Evolutionary conservation across 1,140 invertebrate species (phyloP).

Genomic region (Onthophagus taurus): DNA sequence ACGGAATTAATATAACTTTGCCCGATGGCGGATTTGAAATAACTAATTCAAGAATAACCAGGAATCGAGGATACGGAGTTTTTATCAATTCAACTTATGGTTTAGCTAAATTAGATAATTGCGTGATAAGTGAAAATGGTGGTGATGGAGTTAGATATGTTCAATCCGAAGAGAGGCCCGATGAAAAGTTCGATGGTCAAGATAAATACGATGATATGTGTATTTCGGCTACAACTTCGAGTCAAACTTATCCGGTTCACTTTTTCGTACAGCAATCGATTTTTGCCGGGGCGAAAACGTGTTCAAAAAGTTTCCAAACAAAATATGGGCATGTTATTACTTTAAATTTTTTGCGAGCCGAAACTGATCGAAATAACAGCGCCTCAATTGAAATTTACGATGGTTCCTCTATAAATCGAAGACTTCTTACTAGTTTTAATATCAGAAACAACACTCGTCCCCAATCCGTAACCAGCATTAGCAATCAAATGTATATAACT

Average conservation of each 20-base stretch:
- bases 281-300: slow-evolving; percentile 56
- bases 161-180: slow-evolving; percentile 64
- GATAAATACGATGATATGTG: slow-evolving; percentile 69
- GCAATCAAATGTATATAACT: slow-evolving; percentile 65
- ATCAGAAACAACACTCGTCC: slow-evolving; percentile 72
- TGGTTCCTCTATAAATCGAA: slow-evolving; percentile 58
- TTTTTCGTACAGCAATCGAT: slow-evolving; percentile 67
- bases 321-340: slow-evolving; percentile 69
- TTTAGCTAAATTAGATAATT: slow-evolving; percentile 59
- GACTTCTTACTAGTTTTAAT: slow-evolving; percentile 54
- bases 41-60: slow-evolving; percentile 67
- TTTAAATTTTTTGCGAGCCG: slow-evolving; percentile 69
- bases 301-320: slow-evolving; percentile 69
- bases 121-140: slow-evolving; percentile 66
- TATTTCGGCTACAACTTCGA: slow-evolving; percentile 66
- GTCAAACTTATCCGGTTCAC: slow-evolving; percentile 73
- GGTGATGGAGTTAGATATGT: slow-evolving; percentile 81
- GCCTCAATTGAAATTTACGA: slow-evolving; percentile 68
- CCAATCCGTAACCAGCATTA: slow-evolving; percentile 71
- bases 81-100: slow-evolving; percentile 83
- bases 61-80: slow-evolving; percentile 82
- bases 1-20: slow-evolving; percentile 82
- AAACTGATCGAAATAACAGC: slow-evolving; percentile 62
- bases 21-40: slow-evolving; percentile 73
- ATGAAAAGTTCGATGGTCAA: slow-evolving; percentile 58